Percentiles rank a stretch among this genome's conserved stretches.
Evolutionary conservation across 2,113 vertebrate species (phyloP).

Genomic region (Phalacrocorax aristotelis): DNA sequence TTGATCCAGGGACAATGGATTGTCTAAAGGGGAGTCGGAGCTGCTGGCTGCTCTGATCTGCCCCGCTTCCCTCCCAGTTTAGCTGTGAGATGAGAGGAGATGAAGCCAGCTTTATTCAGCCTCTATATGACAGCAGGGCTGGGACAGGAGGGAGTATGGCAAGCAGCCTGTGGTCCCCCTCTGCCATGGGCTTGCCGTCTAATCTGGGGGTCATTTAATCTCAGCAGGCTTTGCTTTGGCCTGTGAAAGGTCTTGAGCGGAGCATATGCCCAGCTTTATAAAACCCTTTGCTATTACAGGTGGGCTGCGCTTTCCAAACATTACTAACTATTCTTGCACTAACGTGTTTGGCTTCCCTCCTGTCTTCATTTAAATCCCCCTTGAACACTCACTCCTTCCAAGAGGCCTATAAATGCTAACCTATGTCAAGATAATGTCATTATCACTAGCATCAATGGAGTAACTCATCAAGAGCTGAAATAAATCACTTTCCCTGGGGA

Average conservation of each 20-base stretch:
- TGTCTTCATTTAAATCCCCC: slow-evolving; percentile 27
- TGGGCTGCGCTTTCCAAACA: background rate
- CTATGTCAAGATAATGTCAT: slow-evolving; percentile 60
- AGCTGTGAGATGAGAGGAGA: background rate
- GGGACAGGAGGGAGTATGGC: background rate
- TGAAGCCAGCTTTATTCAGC: background rate
- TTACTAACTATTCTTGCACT: background rate
- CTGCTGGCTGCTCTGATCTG: background rate
- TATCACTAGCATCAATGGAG: slow-evolving; percentile 35
- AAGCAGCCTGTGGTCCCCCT: background rate
- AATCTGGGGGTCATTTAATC: background rate
- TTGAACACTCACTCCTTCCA: slow-evolving; percentile 1
- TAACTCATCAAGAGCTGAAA: slow-evolving; percentile 55
- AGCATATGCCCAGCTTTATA: background rate
- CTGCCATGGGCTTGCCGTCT: background rate
- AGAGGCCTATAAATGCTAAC: slow-evolving; percentile 43
- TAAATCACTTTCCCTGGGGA: slow-evolving; percentile 56
- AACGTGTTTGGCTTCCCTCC: background rate
- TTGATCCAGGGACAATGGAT: background rate
- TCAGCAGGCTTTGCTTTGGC: background rate
- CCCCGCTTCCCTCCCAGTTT: background rate
- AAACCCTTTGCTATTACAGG: background rate
- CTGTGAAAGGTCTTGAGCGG: background rate
- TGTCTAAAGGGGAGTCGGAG: background rate
- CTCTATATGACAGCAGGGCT: fast-evolving